Percentiles rank a stretch among this genome's conserved stretches.
These are phyloP conservation scores for Burhinus oedicnemus DNA, from an alignment of 2,113 vertebrate genomes.

Conservation along the genomic window DNA sequence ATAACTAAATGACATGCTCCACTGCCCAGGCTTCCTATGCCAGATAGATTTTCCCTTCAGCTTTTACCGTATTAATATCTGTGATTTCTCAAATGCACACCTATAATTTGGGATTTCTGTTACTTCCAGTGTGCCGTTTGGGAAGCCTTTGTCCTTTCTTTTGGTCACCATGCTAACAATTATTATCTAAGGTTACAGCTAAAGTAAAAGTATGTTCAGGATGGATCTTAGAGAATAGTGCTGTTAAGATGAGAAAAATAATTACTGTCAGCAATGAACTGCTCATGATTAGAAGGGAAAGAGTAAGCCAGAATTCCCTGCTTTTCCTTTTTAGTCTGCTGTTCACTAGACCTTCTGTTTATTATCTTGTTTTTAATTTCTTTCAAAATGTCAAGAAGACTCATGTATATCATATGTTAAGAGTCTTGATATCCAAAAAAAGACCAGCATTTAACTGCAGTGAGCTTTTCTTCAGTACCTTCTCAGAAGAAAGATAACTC, in stretches of 20 bases:
- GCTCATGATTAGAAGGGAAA: background rate
- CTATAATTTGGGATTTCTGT: background rate
- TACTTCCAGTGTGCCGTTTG: background rate
- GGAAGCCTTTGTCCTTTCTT: background rate
- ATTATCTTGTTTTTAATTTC: background rate
- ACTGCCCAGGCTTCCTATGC: background rate
- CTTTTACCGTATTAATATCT: background rate
- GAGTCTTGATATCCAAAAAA: background rate
- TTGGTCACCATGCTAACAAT: background rate
- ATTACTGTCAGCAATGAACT: background rate
- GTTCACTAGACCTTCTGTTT: background rate
- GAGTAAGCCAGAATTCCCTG: background rate
- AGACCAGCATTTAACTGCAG: background rate
- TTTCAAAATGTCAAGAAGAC: background rate
- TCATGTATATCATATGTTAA: background rate
- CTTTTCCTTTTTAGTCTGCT: background rate
- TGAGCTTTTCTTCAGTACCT: background rate
- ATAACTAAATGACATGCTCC: background rate
- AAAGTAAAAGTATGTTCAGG: background rate
- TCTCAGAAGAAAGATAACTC: background rate
- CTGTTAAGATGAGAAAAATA: background rate
- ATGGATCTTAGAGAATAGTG: background rate
- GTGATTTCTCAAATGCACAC: background rate
- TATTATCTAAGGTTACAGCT: background rate
- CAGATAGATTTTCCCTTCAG: conserved; percentile 25